These are phyloP conservation scores for Cryptotermes secundus DNA, from an alignment of 1,140 invertebrate genomes.

Conservation along the genomic window DNA sequence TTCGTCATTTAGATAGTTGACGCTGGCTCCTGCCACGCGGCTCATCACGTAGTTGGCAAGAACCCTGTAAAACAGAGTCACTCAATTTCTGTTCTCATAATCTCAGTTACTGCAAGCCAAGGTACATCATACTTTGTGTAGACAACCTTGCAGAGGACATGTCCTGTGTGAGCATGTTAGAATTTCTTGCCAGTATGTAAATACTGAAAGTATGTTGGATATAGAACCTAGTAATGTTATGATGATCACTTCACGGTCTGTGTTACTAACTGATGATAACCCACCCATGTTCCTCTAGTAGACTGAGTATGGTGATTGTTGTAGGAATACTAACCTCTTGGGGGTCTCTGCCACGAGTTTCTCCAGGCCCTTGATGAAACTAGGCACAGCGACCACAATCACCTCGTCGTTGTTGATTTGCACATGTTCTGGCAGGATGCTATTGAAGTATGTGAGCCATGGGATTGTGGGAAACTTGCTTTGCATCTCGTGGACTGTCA, in stretches of 20 bases:
- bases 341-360: constrained; percentile 54
- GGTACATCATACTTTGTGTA: too few species aligned
- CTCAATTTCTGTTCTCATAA: too few species aligned
- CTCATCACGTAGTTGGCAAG: constrained; percentile 82
- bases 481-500: constrained; percentile 75
- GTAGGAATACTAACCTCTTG: constrained; percentile 50
- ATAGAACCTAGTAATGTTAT: too few species aligned
- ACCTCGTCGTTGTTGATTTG: constrained; percentile 67
- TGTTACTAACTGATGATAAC: too few species aligned
- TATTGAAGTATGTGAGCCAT: constrained; percentile 81
- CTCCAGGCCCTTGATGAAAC: constrained; percentile 70
- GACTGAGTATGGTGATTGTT: too few species aligned
- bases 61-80: constrained; percentile 45
- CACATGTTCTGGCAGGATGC: constrained; percentile 61
- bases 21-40: constrained; percentile 69
- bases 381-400: constrained; percentile 78
- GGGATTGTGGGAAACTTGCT: constrained; percentile 71
- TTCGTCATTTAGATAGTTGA: constrained; percentile 72
- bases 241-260: too few species aligned
- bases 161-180: too few species aligned
- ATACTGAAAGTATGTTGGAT: too few species aligned
- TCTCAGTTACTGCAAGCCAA: too few species aligned
- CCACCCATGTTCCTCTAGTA: too few species aligned
- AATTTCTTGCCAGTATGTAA: too few species aligned
- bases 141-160: too few species aligned